A percentile compares a stretch with the other conserved stretches of the same genome.
Conservation (phyloP, 2,888 invertebrate species). For the Coleophora flavipennella region DNA sequence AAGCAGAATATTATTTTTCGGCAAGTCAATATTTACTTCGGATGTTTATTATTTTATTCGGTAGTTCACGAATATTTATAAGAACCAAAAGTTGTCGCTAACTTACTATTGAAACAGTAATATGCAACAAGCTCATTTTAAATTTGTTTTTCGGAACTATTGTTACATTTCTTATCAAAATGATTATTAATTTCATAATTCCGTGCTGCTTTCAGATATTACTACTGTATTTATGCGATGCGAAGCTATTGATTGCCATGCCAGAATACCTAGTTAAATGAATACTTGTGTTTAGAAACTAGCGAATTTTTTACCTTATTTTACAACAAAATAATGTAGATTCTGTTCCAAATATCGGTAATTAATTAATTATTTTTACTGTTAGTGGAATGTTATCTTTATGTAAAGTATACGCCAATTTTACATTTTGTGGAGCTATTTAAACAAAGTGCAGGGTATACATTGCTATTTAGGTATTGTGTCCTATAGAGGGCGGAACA, state of each 20-base stretch:
- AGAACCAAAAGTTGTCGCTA: too few species aligned
- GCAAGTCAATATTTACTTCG: too few species aligned
- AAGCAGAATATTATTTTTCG: too few species aligned
- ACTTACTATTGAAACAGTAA: too few species aligned
- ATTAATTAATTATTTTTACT: not conserved
- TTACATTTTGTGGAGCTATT: not conserved
- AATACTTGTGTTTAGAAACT: not conserved
- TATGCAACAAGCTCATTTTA: too few species aligned
- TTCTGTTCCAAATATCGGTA: not conserved
- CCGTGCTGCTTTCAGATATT: not conserved
- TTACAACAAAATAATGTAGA: not conserved
- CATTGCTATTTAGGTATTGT: not conserved
- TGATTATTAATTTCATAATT: not conserved
- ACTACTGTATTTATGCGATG: not conserved
- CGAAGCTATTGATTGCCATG: not conserved
- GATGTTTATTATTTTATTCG: too few species aligned
- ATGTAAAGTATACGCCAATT: not conserved
- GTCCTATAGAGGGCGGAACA: too few species aligned
- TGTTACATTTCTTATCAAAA: not conserved
- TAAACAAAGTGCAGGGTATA: not conserved
- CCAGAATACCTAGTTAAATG: not conserved
- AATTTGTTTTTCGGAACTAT: not conserved
- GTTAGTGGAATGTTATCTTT: not conserved
- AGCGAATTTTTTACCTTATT: not conserved
- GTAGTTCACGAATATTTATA: too few species aligned